Evolutionary conservation across 2,797 vertebrate species (phyloP), one percentile per base, ranked within the genome.

Genomic region (Anabas testudineus): DNA sequence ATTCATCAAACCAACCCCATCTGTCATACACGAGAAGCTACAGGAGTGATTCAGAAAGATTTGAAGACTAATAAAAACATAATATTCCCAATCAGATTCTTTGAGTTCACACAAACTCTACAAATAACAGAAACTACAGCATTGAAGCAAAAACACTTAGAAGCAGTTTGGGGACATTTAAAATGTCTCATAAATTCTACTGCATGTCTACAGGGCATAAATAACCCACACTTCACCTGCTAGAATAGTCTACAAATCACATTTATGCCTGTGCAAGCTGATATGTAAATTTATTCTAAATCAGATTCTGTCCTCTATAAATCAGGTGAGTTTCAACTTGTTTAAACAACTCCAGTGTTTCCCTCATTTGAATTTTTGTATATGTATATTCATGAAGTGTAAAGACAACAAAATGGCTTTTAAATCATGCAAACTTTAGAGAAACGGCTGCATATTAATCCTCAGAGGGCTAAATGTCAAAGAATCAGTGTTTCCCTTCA

Each of bases 1-100:
- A 67, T 71, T 63, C 9, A 53, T 65, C 52, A 77, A 22, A 49
- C 36, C 22, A 9, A n/a, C 53, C 53, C 74, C 63, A 52, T 68
- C 62, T 63, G 61, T 67, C 74, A 43, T 3, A 45, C 66, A 67
- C 13, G 26, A 67, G 49, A 58, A 46, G 62, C 48, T 62, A 16
- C 32, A 21, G 5, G 41, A 53, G 1, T 66, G 30, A 32, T 13
- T 46, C 10, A 16, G 19, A 12, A 18, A 45, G 13, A 61, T 30
- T 19, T 61, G 28, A 15, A 48, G 36, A 34, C 21, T 4, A 22
- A 2, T 46, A 18, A 14, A 22, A 22, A 22, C 4, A 19, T 49
- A n/a, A n/a, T n/a, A n/a, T n/a, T n/a, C n/a, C n/a, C 7, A 47
- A 5, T 13, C 8, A 37, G 8, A n/a, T 15, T 10, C 14, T 39